A percentile compares a stretch with the other conserved stretches of the same genome.
Conservation (phyloP, 2,113 vertebrate species). For the Hydrolagus affinis region DNA sequence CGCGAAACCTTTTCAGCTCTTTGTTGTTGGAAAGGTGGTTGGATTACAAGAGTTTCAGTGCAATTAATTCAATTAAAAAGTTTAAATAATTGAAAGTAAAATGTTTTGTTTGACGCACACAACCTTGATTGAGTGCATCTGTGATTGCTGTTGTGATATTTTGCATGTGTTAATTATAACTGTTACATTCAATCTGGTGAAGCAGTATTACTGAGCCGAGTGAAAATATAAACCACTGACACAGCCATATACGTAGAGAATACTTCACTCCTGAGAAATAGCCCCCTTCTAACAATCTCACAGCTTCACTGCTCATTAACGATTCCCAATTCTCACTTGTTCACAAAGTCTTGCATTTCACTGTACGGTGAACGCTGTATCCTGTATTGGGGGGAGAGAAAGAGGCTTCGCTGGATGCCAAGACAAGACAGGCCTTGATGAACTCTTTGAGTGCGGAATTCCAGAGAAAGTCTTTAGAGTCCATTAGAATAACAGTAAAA, state of each 20-base stretch:
- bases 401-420: too few species aligned
- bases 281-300: neutral
- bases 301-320: neutral
- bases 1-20: neutral
- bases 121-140: neutral
- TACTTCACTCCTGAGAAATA: neutral
- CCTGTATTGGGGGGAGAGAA: too few species aligned
- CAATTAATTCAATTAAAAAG: neutral
- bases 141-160: neutral
- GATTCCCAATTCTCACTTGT: too few species aligned
- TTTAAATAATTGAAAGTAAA: neutral
- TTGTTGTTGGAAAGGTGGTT: neutral
- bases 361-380: too few species aligned
- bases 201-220: neutral
- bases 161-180: slow-evolving; percentile 3
- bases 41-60: neutral
- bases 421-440: too few species aligned
- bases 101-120: neutral
- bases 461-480: too few species aligned
- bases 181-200: slow-evolving; percentile 9
- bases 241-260: neutral
- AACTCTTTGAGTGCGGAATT: too few species aligned
- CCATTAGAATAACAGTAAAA: too few species aligned
- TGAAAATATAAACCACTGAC: slow-evolving; percentile 3
- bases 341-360: too few species aligned